These are phyloP conservation scores for Brachyistius frenatus DNA, from an alignment of 2,113 vertebrate genomes.

Conservation along the genomic window DNA sequence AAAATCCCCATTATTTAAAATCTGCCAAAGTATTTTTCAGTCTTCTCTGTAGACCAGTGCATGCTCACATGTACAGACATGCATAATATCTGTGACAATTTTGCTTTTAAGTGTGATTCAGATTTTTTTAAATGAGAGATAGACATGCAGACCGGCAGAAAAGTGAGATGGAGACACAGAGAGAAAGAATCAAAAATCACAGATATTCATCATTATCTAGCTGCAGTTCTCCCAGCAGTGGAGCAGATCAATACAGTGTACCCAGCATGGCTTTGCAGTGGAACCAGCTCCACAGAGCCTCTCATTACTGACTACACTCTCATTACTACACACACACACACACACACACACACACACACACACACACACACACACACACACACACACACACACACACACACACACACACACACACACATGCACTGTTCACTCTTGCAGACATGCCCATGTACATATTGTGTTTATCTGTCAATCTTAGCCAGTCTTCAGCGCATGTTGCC, in stretches of 20 bases:
- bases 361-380: constrained; percentile 26
- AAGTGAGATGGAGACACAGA: constrained; percentile 45
- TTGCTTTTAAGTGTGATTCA: constrained; percentile 39
- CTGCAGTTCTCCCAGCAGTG: constrained; percentile 68
- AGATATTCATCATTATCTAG: constrained; percentile 76
- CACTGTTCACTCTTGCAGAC: constrained; percentile 20
- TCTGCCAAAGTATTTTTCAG: constrained; percentile 5
- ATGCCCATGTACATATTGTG: constrained; percentile 25
- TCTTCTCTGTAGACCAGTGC: background rate
- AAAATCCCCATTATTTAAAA: constrained; percentile 29
- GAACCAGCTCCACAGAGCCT: constrained; percentile 62
- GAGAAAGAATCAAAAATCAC: constrained; percentile 62
- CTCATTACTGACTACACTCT: constrained; percentile 68
- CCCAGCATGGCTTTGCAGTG: constrained; percentile 65
- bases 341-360: constrained; percentile 24
- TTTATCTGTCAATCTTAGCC: constrained; percentile 19
- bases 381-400: too few species aligned
- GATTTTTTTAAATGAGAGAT: background rate
- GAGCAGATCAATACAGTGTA: constrained; percentile 74
- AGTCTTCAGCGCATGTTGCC: constrained; percentile 13
- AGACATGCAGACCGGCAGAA: constrained; percentile 23
- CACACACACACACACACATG: constrained; percentile 2
- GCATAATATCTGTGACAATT: constrained; percentile 8
- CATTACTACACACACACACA: constrained; percentile 45
- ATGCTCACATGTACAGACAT: background rate